These are phyloP conservation scores for Dysmachus trigonus DNA, from an alignment of 2,888 invertebrate genomes.

Conservation along the genomic window DNA sequence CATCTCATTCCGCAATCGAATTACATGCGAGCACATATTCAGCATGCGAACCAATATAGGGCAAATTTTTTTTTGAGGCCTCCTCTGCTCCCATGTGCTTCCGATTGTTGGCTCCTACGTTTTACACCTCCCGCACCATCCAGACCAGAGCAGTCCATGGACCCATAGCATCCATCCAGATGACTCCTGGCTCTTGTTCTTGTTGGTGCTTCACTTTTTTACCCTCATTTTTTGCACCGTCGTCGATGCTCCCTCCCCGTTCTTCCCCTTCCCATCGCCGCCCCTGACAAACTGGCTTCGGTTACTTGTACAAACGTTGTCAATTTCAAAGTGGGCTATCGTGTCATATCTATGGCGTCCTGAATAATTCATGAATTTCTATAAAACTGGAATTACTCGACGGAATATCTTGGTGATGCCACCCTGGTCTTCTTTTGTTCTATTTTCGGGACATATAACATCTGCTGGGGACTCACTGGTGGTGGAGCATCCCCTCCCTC, in stretches of 20 bases:
- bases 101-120: not conserved
- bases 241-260: not conserved
- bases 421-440: not conserved
- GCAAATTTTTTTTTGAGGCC: not conserved
- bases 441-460: not conserved
- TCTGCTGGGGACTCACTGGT: not conserved
- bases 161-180: not conserved
- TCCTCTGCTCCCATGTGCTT: not conserved
- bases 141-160: not conserved
- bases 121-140: not conserved
- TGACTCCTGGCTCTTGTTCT: not conserved
- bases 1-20: slow-evolving; percentile 1
- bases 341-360: slow-evolving; percentile 8
- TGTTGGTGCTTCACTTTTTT: not conserved
- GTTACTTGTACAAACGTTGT: not conserved
- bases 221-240: not conserved
- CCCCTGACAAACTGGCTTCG: not conserved
- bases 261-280: not conserved
- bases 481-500: not conserved
- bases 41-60: not conserved
- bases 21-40: not conserved
- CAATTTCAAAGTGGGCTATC: slow-evolving; percentile 17
- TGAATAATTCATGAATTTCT: slow-evolving; percentile 25
- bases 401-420: slow-evolving; percentile 4
- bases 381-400: slow-evolving; percentile 21